These are phyloP conservation scores for Oncorhynchus keta DNA, from an alignment of 2,113 vertebrate species.

Conservation along the genomic window DNA sequence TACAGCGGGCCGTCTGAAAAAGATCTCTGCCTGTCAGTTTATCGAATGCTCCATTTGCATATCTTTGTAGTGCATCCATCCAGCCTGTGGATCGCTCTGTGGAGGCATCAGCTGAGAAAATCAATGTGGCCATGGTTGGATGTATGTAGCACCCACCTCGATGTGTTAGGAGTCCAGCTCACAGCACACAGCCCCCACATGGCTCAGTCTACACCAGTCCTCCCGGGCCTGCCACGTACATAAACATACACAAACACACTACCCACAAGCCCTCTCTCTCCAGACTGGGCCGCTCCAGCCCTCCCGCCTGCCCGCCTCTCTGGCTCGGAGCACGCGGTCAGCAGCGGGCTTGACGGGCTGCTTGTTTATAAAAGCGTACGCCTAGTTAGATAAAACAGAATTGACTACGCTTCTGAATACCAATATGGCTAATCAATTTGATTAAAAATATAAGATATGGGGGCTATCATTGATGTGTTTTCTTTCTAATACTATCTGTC, in stretches of 20 bases:
- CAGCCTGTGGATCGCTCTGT: conserved; percentile 72
- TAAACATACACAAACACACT: conserved; percentile 34
- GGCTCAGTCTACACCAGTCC: conserved; percentile 61
- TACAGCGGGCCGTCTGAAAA: conserved; percentile 73
- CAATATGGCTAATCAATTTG: conserved; percentile 77
- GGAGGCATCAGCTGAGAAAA: conserved; percentile 78
- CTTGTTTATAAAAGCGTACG: conserved; percentile 74
- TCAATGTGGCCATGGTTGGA: conserved; percentile 72
- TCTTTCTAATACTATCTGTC: conserved; percentile 48
- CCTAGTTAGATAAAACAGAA: conserved; percentile 78
- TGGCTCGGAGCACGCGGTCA: conserved; percentile 34
- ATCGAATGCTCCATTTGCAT: conserved; percentile 78
- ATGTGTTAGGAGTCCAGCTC: conserved; percentile 58
- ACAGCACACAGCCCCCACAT: conserved; percentile 41
- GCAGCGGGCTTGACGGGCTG: conserved; percentile 47
- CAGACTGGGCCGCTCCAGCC: conserved; percentile 30
- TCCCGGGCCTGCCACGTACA: conserved; percentile 49
- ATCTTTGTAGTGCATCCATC: conserved; percentile 80
- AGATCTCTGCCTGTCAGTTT: conserved; percentile 75
- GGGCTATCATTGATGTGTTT: conserved; percentile 68
- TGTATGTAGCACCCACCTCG: conserved; percentile 64
- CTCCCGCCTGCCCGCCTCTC: conserved; percentile 39
- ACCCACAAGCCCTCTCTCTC: conserved; percentile 34
- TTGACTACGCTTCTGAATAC: conserved; percentile 76
- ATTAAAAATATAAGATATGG: conserved; percentile 69